These are phyloP conservation scores for Drosophila setifemur DNA, from an alignment of 1,140 invertebrate species.

Conservation along the genomic window DNA sequence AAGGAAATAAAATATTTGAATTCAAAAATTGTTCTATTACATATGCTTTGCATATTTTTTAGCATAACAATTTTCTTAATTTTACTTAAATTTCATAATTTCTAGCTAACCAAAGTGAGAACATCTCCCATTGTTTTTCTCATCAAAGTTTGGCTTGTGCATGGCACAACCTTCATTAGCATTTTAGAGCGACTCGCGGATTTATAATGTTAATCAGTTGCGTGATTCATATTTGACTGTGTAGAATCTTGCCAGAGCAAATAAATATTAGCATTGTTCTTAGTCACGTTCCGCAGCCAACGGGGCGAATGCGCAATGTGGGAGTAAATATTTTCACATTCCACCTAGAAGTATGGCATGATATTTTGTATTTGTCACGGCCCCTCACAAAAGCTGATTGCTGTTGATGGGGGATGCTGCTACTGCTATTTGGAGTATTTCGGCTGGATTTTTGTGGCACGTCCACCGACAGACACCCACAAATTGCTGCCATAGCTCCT, in stretches of 20 bases:
- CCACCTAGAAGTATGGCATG: constrained; percentile 12
- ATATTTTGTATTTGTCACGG: constrained; percentile 34
- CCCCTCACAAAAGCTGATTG: constrained; percentile 24
- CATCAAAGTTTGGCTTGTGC: constrained; percentile 30
- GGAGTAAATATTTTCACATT: constrained; percentile 14
- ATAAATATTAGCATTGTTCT: constrained; percentile 32
- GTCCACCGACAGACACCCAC: constrained; percentile 27
- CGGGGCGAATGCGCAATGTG: constrained; percentile 43
- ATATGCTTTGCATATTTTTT: not conserved
- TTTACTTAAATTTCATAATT: not conserved
- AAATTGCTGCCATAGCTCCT: constrained; percentile 36
- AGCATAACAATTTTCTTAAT: not conserved
- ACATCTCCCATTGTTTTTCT: constrained; percentile 3
- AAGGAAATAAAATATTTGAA: too few species aligned
- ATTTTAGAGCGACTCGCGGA: constrained; percentile 17
- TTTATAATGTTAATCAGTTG: constrained; percentile 39
- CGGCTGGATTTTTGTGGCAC: not conserved
- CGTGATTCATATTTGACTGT: constrained; percentile 34
- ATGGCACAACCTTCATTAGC: constrained; percentile 18
- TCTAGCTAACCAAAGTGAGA: not conserved
- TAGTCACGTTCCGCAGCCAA: constrained; percentile 31
- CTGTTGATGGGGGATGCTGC: not conserved
- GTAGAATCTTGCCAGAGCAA: not conserved
- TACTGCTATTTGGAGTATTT: not conserved
- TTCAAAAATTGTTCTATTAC: too few species aligned